A percentile compares a stretch with the other conserved stretches of the same genome.
These are phyloP conservation scores for Argopecten irradians DNA, from an alignment of 1,140 invertebrate genomes.

Conservation along the genomic window DNA sequence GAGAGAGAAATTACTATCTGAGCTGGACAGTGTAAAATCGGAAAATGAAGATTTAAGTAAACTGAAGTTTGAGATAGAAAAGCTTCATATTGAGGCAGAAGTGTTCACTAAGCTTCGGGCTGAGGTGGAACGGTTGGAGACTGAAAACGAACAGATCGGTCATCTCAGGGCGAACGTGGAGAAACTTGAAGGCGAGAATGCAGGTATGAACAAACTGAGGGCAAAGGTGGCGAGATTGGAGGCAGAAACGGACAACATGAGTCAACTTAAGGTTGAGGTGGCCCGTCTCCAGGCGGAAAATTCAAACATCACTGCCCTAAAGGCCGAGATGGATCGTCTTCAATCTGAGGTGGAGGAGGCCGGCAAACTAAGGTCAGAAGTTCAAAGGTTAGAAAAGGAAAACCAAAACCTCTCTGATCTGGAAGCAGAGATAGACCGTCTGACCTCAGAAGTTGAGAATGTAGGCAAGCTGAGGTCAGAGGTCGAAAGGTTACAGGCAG, in stretches of 20 bases:
- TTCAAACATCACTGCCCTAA: background rate
- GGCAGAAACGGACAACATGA: background rate
- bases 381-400: background rate
- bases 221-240: background rate
- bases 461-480: background rate
- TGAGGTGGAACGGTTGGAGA: conserved; percentile 32
- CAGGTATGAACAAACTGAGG: conserved; percentile 5
- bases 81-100: conserved; percentile 12
- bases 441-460: conserved; percentile 30
- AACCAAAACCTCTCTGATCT: conserved; percentile 12
- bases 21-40: background rate
- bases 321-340: background rate
- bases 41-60: conserved; percentile 4
- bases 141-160: conserved; percentile 28
- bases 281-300: background rate
- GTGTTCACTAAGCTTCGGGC: conserved; percentile 15
- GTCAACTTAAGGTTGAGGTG: background rate
- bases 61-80: conserved; percentile 25
- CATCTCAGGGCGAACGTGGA: background rate
- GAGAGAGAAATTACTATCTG: background rate
- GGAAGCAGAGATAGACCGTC: conserved; percentile 31
- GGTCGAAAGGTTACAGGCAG: background rate
- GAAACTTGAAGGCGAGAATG: background rate
- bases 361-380: background rate
- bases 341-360: background rate